These are phyloP conservation scores for Beris morrisii DNA, from an alignment of 2,888 invertebrate genomes.

Conservation along the genomic window DNA sequence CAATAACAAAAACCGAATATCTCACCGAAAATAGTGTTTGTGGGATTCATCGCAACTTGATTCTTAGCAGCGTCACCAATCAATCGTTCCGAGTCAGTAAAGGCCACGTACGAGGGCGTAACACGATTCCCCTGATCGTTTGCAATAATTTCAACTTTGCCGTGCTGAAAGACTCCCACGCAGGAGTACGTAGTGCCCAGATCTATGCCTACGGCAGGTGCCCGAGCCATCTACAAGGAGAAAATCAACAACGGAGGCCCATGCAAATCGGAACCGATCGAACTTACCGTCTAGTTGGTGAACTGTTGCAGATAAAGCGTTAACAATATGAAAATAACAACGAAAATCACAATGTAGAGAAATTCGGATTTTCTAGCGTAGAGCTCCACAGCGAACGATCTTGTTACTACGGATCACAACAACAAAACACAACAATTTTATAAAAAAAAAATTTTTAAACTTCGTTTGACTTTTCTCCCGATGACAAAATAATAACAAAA, in stretches of 20 bases:
- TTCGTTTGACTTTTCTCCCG: too few species aligned
- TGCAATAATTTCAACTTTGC: conserved; percentile 79
- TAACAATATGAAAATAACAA: conserved; percentile 52
- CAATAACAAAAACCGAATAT: conserved; percentile 46
- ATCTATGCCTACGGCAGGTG: conserved; percentile 79
- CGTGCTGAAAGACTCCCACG: conserved; percentile 89
- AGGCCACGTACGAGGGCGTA: conserved; percentile 69
- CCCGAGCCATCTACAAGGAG: conserved; percentile 24
- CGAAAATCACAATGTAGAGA: conserved; percentile 53
- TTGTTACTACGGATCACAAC: too few species aligned
- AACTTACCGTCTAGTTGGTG: conserved; percentile 48
- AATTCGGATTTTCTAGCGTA: conserved; percentile 51
- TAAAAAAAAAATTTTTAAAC: too few species aligned
- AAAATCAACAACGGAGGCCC: conserved; percentile 34
- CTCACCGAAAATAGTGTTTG: conserved; percentile 85
- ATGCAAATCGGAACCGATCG: conserved; percentile 37
- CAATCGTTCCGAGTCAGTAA: conserved; percentile 76
- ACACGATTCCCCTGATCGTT: conserved; percentile 82
- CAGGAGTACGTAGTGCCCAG: conserved; percentile 90
- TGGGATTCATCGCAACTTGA: conserved; percentile 70
- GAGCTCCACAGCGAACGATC: conserved; percentile 52
- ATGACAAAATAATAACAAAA: too few species aligned
- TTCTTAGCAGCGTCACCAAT: conserved; percentile 78
- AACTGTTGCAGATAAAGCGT: conserved; percentile 54
- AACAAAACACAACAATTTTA: too few species aligned